Evolutionary conservation across 2,888 invertebrate species (phyloP).

Genomic region (Ormyrus labotus): DNA sequence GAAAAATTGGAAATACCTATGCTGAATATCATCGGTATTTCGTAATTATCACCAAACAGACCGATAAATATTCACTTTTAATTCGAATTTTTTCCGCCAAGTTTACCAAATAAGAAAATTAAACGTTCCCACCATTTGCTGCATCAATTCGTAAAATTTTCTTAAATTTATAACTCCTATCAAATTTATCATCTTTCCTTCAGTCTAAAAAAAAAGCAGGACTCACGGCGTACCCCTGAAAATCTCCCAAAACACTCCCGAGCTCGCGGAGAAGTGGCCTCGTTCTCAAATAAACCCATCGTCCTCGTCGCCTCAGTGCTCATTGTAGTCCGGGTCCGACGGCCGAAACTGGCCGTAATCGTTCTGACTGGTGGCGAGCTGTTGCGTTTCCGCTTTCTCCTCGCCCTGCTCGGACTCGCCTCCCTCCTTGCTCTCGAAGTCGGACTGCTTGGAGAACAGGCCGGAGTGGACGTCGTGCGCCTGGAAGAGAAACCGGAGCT

Average conservation of each 20-base stretch:
- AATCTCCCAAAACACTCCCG: neutral
- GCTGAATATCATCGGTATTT: no score
- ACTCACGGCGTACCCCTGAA: neutral
- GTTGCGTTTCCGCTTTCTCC: constrained; percentile 49
- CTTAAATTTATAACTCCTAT: no score
- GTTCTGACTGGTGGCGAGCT: constrained; percentile 10
- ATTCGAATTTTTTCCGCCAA: no score
- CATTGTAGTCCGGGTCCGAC: constrained; percentile 65
- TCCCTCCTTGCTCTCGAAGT: constrained; percentile 58
- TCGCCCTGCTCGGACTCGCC: constrained; percentile 57
- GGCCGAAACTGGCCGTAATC: constrained; percentile 49
- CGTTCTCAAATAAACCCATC: neutral
- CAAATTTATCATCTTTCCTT: no score
- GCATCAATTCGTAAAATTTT: no score
- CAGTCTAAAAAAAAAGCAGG: no score
- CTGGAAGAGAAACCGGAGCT: constrained; percentile 15
- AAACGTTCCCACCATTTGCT: no score
- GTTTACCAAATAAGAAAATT: no score
- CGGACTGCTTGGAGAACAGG: constrained; percentile 54
- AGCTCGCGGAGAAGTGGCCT: neutral
- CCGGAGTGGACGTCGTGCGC: constrained; percentile 52
- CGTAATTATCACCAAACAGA: no score
- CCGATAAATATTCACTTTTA: no score
- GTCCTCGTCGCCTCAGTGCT: neutral
- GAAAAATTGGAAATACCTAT: no score